Base-by-base conservation (phyloP, 2,888 invertebrate genomes). In the Acleris sparsana region DNA sequence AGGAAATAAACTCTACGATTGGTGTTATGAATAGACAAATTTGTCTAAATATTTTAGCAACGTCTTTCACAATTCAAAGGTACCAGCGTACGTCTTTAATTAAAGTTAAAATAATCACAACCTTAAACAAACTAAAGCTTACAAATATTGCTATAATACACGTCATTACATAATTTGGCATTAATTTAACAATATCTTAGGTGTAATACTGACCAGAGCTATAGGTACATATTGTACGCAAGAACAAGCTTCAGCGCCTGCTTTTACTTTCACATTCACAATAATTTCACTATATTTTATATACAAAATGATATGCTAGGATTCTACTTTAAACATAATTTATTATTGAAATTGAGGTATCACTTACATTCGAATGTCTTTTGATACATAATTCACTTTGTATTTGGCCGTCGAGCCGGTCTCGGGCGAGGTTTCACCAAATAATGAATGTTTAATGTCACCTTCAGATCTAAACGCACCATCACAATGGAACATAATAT, bases 321-420 rank as follows among this genome's bases (percentile, higher is more conserved):
- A 76, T 71, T 69, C 80, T 82, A 82, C 77, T 52, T 56, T 78
- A 74, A 77, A 76, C 67, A 76, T 72, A 73, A 68, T 74, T 72
- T 67, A 48, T 69, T 22, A 69, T 69, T 71, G 74, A 62, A 62
- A 75, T 77, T 75, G 70, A 76, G 74, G 75, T 80, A 80, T 84
- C 81, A 83, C 80, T 66, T 62, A 66, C 52, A 76, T 74, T 73
- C 73, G 73, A 71, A 72, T 67, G 72, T 73, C 68, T 64, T 33
- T 58, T 61, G 55, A 25, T 55, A 20, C 46, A 64, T 29, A 61
- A 60, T 29, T 63, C 62, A 69, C 69, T 69, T 71, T 63, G 72
- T 80, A 87, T 86, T 87, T 87, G 87, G 81, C 75, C 87, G 80
- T 76, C 86, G 66, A 71, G 75, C 80, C 84, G 81, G 82, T 84